Base-by-base conservation (phyloP, 2,113 vertebrate species). In the Xerus inauris region DNA sequence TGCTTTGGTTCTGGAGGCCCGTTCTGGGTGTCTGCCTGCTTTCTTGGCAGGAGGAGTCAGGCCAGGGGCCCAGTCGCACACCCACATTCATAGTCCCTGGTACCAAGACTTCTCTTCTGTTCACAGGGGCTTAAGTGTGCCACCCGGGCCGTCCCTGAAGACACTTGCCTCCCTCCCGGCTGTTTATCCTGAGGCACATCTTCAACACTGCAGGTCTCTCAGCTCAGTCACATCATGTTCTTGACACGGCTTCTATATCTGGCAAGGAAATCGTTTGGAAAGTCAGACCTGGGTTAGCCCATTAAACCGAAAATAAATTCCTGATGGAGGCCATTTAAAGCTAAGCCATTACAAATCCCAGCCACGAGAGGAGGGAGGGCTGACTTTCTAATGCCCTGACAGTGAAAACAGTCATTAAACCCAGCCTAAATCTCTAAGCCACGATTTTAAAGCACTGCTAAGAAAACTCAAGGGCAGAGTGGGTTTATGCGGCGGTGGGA, bases 301-400 rank as follows among this genome's bases (percentile, higher is more conserved):
- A 71, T 89, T 89, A 97, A 93, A 95, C 73, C 28, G 76, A 89
- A 97, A 95, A 97, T 94, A 96, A 95, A 87, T 83, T 93, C 92
- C 94, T 97, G 94, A 89, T 96, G 97, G 87, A 72, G 92, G 83
- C 82, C 94, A 54, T 75, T 89, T 94, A 93, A 94, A 79, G 54
- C 40, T 92, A 97, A 97, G 93, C 95, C 92, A 62, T 69, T 85
- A 93, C 82, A 97, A 97, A 96, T 93, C 71, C 87, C 87, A 85
- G 90, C 77, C 92, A 38, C 69, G 73, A 85, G 94, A 35, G 82
- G 62, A 30, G 89, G 49, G 73, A 79, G 59, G 75, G 75, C 84
- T 94, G 92, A 47, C 42, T 94, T 96, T 87, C 89, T 93, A 91
- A 94, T 75, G 64, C 87, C 90, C 79, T 77, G 92, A 94, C 42